Percentiles rank a stretch among this genome's conserved stretches.
phyloP scores from a whole-genome alignment of 2,797 vertebrate genomes.

The Myripristis murdjan region DNA sequence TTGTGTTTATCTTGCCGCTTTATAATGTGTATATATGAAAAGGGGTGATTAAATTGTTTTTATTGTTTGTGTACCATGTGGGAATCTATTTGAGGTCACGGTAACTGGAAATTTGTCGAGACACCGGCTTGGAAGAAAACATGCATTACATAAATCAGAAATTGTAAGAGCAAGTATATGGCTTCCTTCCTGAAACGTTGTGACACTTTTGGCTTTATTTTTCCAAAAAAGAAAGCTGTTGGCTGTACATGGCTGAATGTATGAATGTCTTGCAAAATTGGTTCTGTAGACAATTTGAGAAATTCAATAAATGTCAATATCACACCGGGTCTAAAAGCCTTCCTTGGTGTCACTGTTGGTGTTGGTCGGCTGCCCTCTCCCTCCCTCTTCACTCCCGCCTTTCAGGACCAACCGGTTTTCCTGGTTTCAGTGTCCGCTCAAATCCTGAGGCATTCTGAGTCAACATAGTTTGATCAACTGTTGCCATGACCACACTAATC shows the following conservation, averaged over 20 bases:
- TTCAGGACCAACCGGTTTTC: slow-evolving; percentile 21
- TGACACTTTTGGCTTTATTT: not conserved
- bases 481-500: too few species aligned
- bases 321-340: not conserved
- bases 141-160: slow-evolving; percentile 2
- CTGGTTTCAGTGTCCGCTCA: slow-evolving; percentile 6
- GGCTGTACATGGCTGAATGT: slow-evolving; percentile 2
- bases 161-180: slow-evolving; percentile 12
- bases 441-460: too few species aligned
- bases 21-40: not conserved
- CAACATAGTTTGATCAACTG: too few species aligned
- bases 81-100: slow-evolving; percentile 1
- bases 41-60: not conserved
- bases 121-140: not conserved
- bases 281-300: slow-evolving; percentile 20
- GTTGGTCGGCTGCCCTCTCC: not conserved
- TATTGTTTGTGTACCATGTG: slow-evolving; percentile 6
- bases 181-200: slow-evolving; percentile 6
- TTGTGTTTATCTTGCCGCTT: slow-evolving; percentile 23
- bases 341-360: not conserved
- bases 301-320: slow-evolving; percentile 46
- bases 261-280: slow-evolving; percentile 12
- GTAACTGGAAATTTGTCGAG: not conserved
- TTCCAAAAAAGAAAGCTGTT: not conserved
- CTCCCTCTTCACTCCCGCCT: too few species aligned